Evolutionary conservation across 2,888 invertebrate species (phyloP), one percentile per base, ranked within the genome.

Genomic region (Agrenia bidenticulata): DNA sequence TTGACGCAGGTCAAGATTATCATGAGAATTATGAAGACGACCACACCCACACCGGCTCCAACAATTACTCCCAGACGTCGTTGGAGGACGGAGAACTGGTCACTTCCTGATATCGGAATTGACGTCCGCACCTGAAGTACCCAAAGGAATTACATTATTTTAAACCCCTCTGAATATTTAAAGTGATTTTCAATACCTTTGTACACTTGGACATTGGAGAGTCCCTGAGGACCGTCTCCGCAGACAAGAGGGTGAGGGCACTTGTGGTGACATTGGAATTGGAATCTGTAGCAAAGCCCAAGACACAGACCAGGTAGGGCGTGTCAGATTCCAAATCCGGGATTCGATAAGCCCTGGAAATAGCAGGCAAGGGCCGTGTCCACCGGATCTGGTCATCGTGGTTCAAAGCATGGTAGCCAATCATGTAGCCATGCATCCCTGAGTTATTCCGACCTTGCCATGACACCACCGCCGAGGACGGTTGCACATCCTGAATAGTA

Each of bases 361-460:
- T 85, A 41, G 88, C 85, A 77, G 90, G 90, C 74, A 92, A 80
- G 74, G 87, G 83, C 80, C 88, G 89, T 1, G 89, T 90, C 75
- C 88, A 86, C 74, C 90, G 87, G 77, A 86, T 85, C 80, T 85
- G 84, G 76, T 85, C 83, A 64, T 82, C 80, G 59, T 83, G 82
- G 77, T 87, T 86, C 78, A 87, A 80, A 72, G 88, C 86, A 79
- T 89, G 89, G 82, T 91, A 92, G 77, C 89, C 89, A 77, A 93
- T 88, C 83, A 89, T 89, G 81, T 89, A 93, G 73, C 92, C 92
- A 77, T 86, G 88, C 77, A 93, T 84, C 15, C 77, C 75, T 64
- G 89, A 89, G 80, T 91, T 89, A 81, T 92, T 92, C 76, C 91
- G 86, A 78, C 90, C 89, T 80, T 92, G 91, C 94, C 93, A 94